Evolutionary conservation across 2,888 invertebrate genomes (phyloP).

Genomic region (Scaptomyza caliginosa): DNA sequence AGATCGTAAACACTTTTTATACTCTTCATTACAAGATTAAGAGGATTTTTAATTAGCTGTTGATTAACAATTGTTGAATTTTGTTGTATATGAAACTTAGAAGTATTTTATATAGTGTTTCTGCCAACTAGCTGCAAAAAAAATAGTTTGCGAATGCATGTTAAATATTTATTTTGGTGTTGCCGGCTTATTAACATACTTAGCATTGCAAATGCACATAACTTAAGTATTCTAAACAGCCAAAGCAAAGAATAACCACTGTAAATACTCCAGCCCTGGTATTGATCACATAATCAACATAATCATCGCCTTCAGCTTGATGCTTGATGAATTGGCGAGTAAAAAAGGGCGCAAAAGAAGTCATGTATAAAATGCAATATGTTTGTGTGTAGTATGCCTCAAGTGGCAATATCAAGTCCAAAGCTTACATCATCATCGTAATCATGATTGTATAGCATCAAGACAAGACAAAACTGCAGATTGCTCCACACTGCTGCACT

Average conservation of each 20-base stretch:
- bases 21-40: conserved; percentile 50
- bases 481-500: conserved; percentile 3
- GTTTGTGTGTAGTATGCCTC: conserved; percentile 41
- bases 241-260: no score
- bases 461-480: conserved; percentile 7
- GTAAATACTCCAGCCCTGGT: background rate
- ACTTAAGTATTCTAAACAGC: background rate
- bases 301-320: background rate
- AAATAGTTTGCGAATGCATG: background rate
- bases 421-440: conserved; percentile 65
- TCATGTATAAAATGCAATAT: conserved; percentile 30
- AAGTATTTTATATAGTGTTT: no score
- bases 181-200: background rate
- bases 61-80: conserved; percentile 16
- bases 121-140: background rate
- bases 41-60: conserved; percentile 9
- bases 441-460: conserved; percentile 25
- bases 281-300: conserved; percentile 24
- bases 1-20: conserved; percentile 21
- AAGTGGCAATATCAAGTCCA: conserved; percentile 77
- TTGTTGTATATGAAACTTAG: background rate
- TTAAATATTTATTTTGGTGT: conserved; percentile 4
- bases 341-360: conserved; percentile 41
- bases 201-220: background rate
- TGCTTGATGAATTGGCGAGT: conserved; percentile 24